Evolutionary conservation across 2,113 vertebrate species (phyloP).

Genomic region (Cephalopholis sonnerati): DNA sequence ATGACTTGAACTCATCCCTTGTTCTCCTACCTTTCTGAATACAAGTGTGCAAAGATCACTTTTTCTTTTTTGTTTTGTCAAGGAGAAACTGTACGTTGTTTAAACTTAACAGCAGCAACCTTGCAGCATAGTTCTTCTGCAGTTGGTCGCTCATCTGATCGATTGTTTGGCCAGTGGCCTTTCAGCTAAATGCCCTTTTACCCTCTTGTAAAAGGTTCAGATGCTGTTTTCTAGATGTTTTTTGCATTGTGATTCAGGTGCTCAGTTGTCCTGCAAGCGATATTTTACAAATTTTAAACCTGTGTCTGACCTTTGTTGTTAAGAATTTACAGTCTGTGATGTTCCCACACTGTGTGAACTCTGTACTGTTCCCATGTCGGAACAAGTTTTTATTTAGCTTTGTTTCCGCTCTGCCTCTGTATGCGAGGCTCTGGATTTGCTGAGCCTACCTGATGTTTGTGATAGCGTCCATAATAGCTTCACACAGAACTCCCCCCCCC

Average conservation of each 20-base stretch:
- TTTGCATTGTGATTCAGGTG: conserved; percentile 38
- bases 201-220: conserved; percentile 21
- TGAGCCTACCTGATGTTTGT: conserved; percentile 76
- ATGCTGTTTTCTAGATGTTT: conserved; percentile 17
- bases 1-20: background rate
- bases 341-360: background rate
- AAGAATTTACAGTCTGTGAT: conserved; percentile 36
- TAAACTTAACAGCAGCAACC: background rate
- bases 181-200: conserved; percentile 44
- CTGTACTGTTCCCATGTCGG: conserved; percentile 36
- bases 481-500: conserved; percentile 63
- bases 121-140: conserved; percentile 11
- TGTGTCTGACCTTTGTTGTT: conserved; percentile 49
- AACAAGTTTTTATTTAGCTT: conserved; percentile 71
- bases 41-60: conserved; percentile 6
- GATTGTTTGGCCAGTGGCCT: conserved; percentile 31
- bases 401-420: conserved; percentile 39
- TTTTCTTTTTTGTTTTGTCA: conserved; percentile 5
- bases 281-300: conserved; percentile 44
- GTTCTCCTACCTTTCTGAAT: conserved; percentile 4
- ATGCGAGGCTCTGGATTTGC: conserved; percentile 70
- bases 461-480: conserved; percentile 80
- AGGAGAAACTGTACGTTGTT: background rate
- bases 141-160: conserved; percentile 30
- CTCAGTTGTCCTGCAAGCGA: conserved; percentile 25